These are phyloP conservation scores for Gymnopithys bicolor DNA, from an alignment of 2,797 vertebrate species.

Conservation along the genomic window DNA sequence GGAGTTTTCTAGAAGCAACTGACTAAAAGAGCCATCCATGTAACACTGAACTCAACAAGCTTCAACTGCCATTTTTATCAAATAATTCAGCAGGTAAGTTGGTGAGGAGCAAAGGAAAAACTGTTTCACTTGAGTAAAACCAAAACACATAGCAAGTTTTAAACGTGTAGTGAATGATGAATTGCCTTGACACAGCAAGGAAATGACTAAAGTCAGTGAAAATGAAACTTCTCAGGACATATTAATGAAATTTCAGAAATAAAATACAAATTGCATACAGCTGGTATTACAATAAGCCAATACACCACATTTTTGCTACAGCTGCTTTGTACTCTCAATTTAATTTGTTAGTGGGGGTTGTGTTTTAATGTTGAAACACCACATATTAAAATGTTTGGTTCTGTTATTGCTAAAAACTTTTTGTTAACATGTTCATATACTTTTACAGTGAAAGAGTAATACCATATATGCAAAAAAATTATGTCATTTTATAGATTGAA, in stretches of 20 bases:
- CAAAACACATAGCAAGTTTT: constrained; percentile 55
- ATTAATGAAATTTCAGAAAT: constrained; percentile 51
- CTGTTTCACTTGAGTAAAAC: constrained; percentile 35
- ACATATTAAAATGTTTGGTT: background rate
- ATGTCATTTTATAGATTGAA: background rate
- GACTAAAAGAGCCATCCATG: background rate
- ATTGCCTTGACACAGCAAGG: constrained; percentile 54
- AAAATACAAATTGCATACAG: constrained; percentile 42
- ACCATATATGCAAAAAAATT: background rate
- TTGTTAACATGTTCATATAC: background rate
- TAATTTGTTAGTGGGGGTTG: background rate
- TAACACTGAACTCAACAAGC: background rate
- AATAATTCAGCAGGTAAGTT: constrained; percentile 25
- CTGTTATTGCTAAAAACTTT: background rate
- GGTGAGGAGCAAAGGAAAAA: constrained; percentile 36
- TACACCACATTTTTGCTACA: constrained; percentile 14
- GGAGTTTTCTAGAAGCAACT: background rate
- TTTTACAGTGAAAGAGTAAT: background rate
- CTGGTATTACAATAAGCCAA: background rate
- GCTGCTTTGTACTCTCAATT: constrained; percentile 38
- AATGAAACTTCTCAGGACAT: constrained; percentile 70
- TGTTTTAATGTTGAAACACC: background rate
- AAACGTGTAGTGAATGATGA: constrained; percentile 66
- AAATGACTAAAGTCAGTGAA: constrained; percentile 67
- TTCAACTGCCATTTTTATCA: constrained; percentile 7